These are phyloP conservation scores for Megalurothrips usitatus DNA, from an alignment of 2,888 invertebrate genomes.

Conservation along the genomic window DNA sequence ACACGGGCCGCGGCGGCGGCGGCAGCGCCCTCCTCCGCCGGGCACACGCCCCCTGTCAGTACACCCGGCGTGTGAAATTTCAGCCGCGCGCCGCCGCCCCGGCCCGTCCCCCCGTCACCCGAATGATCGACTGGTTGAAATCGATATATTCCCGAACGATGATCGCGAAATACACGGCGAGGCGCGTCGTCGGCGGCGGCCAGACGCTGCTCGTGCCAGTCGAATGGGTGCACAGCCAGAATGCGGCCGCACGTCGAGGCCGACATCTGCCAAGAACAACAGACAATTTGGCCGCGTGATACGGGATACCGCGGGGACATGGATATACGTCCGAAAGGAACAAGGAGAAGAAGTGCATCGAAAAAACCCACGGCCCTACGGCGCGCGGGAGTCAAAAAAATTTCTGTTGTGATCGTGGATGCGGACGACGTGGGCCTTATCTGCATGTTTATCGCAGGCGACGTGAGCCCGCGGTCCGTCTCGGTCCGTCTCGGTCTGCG, in stretches of 20 bases:
- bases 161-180: not conserved
- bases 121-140: constrained; percentile 2
- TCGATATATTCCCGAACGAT: not conserved
- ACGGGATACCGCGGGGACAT: too few relatives aligned
- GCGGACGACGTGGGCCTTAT: not conserved
- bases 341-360: too few relatives aligned
- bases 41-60: not conserved
- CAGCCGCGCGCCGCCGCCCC: not conserved
- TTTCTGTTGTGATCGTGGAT: too few relatives aligned
- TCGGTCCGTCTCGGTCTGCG: not conserved
- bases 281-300: too few relatives aligned
- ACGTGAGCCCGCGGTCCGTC: not conserved
- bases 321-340: too few relatives aligned
- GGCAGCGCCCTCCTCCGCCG: not conserved
- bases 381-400: not conserved
- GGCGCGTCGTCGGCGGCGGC: too few relatives aligned
- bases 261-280: not conserved
- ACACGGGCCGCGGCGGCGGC: too few relatives aligned
- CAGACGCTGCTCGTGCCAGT: not conserved
- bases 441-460: not conserved
- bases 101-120: not conserved
- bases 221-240: not conserved
- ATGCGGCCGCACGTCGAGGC: not conserved
- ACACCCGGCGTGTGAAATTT: constrained; percentile 17
- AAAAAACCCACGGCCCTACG: too few relatives aligned